A percentile compares a stretch with the other conserved stretches of the same genome.
phyloP scores from a whole-genome alignment of 2,113 vertebrate species.

The Erythrolamprus reginae region DNA sequence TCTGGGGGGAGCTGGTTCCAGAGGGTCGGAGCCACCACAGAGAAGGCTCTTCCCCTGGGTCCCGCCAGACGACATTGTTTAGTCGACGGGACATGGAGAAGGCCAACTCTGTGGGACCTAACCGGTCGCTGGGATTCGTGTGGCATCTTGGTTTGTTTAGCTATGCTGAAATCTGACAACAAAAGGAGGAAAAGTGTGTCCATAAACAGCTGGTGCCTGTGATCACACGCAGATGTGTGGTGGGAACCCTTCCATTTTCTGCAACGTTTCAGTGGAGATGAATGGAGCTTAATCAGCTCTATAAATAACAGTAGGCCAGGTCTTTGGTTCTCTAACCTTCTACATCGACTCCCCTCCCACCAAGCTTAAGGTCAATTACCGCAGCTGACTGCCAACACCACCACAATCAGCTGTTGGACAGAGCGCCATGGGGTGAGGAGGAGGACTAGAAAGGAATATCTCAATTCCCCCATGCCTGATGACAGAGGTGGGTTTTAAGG shows the following conservation, averaged over 20 bases:
- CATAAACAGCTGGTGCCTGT: constrained; percentile 64
- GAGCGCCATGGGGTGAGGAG: constrained; percentile 16
- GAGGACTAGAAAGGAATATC: constrained; percentile 30
- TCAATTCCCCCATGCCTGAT: no score
- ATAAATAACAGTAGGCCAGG: constrained; percentile 65
- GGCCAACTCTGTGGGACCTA: no score
- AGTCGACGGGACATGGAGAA: no score
- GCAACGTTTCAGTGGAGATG: constrained; percentile 67
- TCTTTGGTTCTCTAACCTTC: constrained; percentile 66
- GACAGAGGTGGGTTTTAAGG: no score
- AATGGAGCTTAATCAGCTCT: constrained; percentile 68
- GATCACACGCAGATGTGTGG: constrained; percentile 67
- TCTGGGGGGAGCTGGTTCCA: no score
- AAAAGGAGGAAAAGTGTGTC: constrained; percentile 46
- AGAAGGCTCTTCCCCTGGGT: no score
- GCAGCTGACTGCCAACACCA: constrained; percentile 59
- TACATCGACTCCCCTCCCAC: constrained; percentile 59
- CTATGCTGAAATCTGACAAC: constrained; percentile 36
- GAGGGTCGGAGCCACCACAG: no score
- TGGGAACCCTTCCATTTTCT: constrained; percentile 64
- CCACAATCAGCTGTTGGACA: constrained; percentile 47
- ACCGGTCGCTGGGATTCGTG: no score
- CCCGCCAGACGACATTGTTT: no score
- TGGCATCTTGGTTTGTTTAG: constrained; percentile 37
- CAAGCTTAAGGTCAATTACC: constrained; percentile 66